phyloP scores from a whole-genome alignment of 2,113 vertebrate genomes.

The Melanerpes formicivorus region DNA sequence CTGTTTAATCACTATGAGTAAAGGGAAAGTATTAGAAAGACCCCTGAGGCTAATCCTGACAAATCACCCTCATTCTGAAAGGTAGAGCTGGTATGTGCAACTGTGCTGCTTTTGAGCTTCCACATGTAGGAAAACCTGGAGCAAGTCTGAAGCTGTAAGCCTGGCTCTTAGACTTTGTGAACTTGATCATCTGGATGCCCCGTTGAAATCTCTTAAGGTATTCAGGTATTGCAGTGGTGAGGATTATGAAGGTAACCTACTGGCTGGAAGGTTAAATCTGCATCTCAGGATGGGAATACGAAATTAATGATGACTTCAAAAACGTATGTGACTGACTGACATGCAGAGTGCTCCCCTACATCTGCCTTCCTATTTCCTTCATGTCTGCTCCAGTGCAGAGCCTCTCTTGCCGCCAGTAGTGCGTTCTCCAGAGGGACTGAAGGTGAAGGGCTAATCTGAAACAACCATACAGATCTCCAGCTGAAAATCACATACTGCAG shows the following conservation, averaged over 20 bases:
- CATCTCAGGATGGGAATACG: not conserved
- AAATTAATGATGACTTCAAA: not conserved
- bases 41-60: slow-evolving; percentile 43
- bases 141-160: rapidly evolving
- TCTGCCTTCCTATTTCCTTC: not conserved
- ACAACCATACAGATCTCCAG: not conserved
- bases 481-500: not conserved
- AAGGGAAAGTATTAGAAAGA: slow-evolving; percentile 22
- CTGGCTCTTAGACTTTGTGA: not conserved
- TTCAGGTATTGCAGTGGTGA: not conserved
- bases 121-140: not conserved
- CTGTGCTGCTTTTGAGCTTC: not conserved
- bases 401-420: not conserved
- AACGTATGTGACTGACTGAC: not conserved
- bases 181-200: not conserved
- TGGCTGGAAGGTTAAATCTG: slow-evolving; percentile 20
- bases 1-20: slow-evolving; percentile 33
- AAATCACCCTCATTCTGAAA: not conserved
- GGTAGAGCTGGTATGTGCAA: not conserved
- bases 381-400: not conserved
- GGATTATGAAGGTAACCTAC: slow-evolving; percentile 1
- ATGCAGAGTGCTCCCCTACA: not conserved
- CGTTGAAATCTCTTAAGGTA: not conserved
- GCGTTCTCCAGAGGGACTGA: not conserved
- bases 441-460: not conserved